Evolutionary conservation across 1,140 invertebrate species (phyloP).

Genomic region (Drosophila arawakana): DNA sequence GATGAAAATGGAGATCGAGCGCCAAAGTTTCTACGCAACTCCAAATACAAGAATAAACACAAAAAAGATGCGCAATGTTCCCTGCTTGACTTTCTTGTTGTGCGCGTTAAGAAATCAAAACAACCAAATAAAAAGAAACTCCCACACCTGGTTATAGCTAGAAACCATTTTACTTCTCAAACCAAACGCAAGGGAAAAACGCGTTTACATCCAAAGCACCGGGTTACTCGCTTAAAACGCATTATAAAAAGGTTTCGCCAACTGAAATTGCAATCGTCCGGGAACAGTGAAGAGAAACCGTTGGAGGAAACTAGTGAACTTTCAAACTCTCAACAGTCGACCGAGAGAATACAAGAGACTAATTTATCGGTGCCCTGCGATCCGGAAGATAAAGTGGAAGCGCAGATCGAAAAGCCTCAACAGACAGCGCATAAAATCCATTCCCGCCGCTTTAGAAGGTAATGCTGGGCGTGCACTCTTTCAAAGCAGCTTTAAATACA

Average conservation of each 20-base stretch:
- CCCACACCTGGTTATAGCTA: slow-evolving; percentile 29
- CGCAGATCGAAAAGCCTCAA: background rate
- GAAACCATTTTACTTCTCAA: background rate
- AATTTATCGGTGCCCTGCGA: background rate
- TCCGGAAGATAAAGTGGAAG: background rate
- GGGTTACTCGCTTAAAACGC: slow-evolving; percentile 56
- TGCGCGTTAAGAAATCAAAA: slow-evolving; percentile 35
- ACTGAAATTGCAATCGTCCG: background rate
- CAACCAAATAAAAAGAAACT: slow-evolving; percentile 20
- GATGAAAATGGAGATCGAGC: background rate
- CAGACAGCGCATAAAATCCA: slow-evolving; percentile 30
- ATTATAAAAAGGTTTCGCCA: slow-evolving; percentile 37
- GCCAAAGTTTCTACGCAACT: slow-evolving; percentile 44
- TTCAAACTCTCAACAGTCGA: background rate
- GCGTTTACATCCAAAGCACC: slow-evolving; percentile 50
- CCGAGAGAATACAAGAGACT: background rate
- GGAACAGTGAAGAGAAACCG: background rate
- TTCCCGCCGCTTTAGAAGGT: slow-evolving; percentile 78
- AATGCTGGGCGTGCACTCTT: background rate
- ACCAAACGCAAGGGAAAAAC: slow-evolving; percentile 64
- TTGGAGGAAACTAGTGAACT: background rate
- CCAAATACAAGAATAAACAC: slow-evolving; percentile 71
- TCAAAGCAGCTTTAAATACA: background rate
- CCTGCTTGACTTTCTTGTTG: slow-evolving; percentile 61
- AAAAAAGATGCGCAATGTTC: slow-evolving; percentile 37